Base-by-base conservation (phyloP, 2,113 vertebrate genomes). In the Amblyornis subalaris region DNA sequence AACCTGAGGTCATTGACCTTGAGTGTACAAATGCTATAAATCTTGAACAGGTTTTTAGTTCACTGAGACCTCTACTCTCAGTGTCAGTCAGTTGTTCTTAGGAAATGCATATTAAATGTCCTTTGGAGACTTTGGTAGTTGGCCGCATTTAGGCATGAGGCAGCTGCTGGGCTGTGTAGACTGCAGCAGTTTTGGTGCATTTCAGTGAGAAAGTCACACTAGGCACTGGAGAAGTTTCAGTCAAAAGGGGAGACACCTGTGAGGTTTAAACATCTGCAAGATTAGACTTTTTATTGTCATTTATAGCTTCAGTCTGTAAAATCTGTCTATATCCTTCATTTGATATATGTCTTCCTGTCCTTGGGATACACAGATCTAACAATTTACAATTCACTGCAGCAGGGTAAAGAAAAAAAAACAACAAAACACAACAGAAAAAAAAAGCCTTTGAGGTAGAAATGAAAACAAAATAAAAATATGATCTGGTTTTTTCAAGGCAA, bases 391-490 rank as follows among this genome's bases (percentile, higher is more conserved):
- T 93, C 81, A 70, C 35, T 83, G 67, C 24, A 91, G 42, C 22
- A 66, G 11, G 14, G 8, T 21, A 44, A 80, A 89, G 22, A 17
- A 74, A 85, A 82, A 66, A 77, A 44, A 12, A 1, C 10, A 25
- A 14, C 33, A 31, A 38, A 71, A 26, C 14, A 40, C 6, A 54
- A 42, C 21, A 57, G 16, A 10, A 72, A 62, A 29, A 61, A 72
- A 76, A 62, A 15, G 1, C 33, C 40, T 92, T 61, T 79, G 45
- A 81, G n/a, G 21, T 50, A 67, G 64, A 70, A 96, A 44, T 94
- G 61, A 92, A 97, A 97, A 90, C 10, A 74, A 90, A 88, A 97
- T 66, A 79, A 85, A 96, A 94, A 93, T 57, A n/a, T 38, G 5
- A 73, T 66, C 54, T 91, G n/a, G 5, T 72, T 71, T 70, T 93